These are phyloP conservation scores for Stenolophus ochropezus DNA, from an alignment of 2,888 invertebrate genomes.

Conservation along the genomic window DNA sequence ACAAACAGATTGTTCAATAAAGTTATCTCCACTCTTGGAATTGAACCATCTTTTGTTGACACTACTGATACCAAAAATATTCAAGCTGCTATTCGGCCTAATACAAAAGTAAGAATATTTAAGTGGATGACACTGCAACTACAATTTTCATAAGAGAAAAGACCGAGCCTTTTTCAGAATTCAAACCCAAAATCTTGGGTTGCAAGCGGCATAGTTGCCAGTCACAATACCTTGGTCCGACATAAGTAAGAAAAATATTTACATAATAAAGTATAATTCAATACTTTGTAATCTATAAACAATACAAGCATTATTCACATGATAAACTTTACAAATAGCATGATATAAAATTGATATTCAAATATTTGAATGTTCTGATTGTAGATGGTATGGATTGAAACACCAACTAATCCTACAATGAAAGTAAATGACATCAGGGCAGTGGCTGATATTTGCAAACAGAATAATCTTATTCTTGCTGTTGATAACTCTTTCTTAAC, in stretches of 20 bases:
- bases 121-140: too few relatives aligned
- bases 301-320: too few relatives aligned
- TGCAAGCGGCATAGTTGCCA: too few relatives aligned
- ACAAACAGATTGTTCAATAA: conserved; percentile 83
- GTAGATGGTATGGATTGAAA: conserved; percentile 93
- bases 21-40: conserved; percentile 78
- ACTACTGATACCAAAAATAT: conserved; percentile 81
- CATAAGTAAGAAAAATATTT: too few relatives aligned
- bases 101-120: conserved; percentile 87
- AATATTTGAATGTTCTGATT: conserved; percentile 64
- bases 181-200: too few relatives aligned
- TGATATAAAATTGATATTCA: too few relatives aligned
- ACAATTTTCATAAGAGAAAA: too few relatives aligned
- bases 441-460: conserved; percentile 79
- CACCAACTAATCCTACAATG: conserved; percentile 95
- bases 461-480: conserved; percentile 80
- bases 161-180: too few relatives aligned
- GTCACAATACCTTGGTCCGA: too few relatives aligned
- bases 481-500: conserved; percentile 97
- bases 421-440: conserved; percentile 92
- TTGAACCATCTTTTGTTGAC: conserved; percentile 87
- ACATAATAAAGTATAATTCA: too few relatives aligned
- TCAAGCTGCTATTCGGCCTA: conserved; percentile 82
- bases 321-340: too few relatives aligned
- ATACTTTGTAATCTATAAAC: too few relatives aligned